Conservation (phyloP, 2,113 vertebrate species). For the Loxodonta africana region DNA sequence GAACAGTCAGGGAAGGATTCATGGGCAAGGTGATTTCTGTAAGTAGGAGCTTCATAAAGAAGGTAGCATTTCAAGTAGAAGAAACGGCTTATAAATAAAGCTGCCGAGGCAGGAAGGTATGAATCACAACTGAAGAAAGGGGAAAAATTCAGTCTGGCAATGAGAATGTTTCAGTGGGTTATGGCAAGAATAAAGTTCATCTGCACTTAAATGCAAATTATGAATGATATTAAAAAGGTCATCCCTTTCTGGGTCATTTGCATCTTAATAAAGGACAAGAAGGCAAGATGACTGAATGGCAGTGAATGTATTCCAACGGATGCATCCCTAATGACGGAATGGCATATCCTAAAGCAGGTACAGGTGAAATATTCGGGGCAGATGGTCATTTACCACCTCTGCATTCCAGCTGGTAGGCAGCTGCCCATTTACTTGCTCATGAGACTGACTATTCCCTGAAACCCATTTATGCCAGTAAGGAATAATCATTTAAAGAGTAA, state of each 20-base stretch:
- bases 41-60: neutral
- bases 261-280: conserved; percentile 5
- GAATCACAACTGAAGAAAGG: neutral
- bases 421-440: neutral
- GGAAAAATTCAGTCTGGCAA: neutral
- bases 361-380: neutral
- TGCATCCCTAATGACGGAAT: neutral
- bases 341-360: neutral
- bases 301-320: neutral
- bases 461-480: neutral
- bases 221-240: neutral
- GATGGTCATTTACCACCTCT: neutral
- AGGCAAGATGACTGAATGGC: neutral
- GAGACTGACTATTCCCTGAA: conserved; percentile 1
- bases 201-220: neutral
- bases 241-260: neutral
- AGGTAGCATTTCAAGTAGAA: neutral
- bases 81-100: neutral
- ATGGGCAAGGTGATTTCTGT: neutral
- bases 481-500: conserved; percentile 29
- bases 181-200: neutral
- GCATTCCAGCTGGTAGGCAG: neutral
- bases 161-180: neutral
- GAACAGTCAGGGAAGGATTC: neutral
- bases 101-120: neutral